Conservation (phyloP, 1,140 invertebrate species). For the Phortica variegata region DNA sequence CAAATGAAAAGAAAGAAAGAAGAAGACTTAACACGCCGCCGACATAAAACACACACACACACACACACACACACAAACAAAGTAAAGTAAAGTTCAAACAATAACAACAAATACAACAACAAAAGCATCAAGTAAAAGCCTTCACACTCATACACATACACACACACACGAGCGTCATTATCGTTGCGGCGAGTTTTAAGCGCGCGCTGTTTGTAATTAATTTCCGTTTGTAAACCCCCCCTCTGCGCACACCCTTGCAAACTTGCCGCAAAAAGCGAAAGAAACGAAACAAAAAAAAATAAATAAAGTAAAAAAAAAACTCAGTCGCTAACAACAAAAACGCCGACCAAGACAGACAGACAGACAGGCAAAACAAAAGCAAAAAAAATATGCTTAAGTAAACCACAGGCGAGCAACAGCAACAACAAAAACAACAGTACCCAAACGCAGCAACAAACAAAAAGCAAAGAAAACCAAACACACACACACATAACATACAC, state of each 20-base stretch:
- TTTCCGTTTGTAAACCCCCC: conserved; percentile 49
- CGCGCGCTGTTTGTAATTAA: conserved; percentile 50
- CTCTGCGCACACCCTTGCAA: conserved; percentile 29
- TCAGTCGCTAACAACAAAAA: too few relatives aligned
- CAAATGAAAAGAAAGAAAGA: background rate
- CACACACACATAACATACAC: background rate
- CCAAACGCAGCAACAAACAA: too few relatives aligned
- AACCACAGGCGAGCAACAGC: conserved; percentile 29
- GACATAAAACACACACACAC: too few relatives aligned
- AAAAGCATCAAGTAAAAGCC: conserved; percentile 3
- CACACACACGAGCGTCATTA: conserved; percentile 20
- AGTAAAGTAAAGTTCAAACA: too few relatives aligned
- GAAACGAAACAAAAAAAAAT: too few relatives aligned
- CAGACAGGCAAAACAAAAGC: too few relatives aligned
- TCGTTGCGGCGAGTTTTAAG: conserved; percentile 37
- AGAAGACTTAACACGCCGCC: conserved; percentile 1
- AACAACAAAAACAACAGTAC: too few relatives aligned
- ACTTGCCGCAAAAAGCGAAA: conserved; percentile 23
- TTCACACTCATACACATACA: conserved; percentile 11
- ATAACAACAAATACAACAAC: conserved; percentile 17
- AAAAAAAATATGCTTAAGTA: conserved; percentile 40
- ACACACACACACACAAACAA: too few relatives aligned
- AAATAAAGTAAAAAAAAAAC: too few relatives aligned
- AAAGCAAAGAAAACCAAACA: conserved; percentile 8
- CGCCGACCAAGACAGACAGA: too few relatives aligned